Conservation (phyloP, 1,140 invertebrate genomes). For the Metaphire vulgaris region DNA sequence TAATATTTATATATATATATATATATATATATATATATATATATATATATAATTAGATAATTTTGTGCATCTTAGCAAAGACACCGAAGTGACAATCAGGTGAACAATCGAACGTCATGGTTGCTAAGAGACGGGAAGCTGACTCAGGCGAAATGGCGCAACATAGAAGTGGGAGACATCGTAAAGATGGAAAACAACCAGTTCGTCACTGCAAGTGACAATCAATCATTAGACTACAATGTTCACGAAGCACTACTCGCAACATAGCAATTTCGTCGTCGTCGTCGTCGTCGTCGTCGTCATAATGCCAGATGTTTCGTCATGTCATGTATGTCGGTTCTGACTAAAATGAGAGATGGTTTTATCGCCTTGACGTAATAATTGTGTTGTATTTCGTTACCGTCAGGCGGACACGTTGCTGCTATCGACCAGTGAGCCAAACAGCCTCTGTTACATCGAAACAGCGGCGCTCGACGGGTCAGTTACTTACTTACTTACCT, state of each 20-base stretch:
- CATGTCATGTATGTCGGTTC: background rate
- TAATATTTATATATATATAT: too few species aligned
- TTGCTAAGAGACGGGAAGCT: constrained; percentile 64
- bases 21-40: too few species aligned
- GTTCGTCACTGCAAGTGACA: constrained; percentile 68
- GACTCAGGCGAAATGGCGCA: constrained; percentile 78
- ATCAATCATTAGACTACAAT: background rate
- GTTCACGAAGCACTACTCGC: background rate
- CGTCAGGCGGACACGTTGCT: constrained; percentile 89
- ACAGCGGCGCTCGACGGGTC: constrained; percentile 55
- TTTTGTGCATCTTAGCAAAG: constrained; percentile 40
- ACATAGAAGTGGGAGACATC: constrained; percentile 81
- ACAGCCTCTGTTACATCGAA: constrained; percentile 55
- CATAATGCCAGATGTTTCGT: background rate
- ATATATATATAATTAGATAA: background rate
- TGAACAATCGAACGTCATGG: constrained; percentile 52
- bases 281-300: background rate
- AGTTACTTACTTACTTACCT: too few species aligned
- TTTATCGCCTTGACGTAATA: background rate
- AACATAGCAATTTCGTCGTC: background rate
- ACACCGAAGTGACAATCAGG: constrained; percentile 48
- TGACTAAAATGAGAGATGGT: background rate
- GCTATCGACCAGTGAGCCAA: constrained; percentile 57
- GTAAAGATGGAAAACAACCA: constrained; percentile 66
- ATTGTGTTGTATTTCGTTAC: too few species aligned